These are phyloP conservation scores for Elgaria multicarinata DNA, from an alignment of 2,113 vertebrate species.

Conservation along the genomic window DNA sequence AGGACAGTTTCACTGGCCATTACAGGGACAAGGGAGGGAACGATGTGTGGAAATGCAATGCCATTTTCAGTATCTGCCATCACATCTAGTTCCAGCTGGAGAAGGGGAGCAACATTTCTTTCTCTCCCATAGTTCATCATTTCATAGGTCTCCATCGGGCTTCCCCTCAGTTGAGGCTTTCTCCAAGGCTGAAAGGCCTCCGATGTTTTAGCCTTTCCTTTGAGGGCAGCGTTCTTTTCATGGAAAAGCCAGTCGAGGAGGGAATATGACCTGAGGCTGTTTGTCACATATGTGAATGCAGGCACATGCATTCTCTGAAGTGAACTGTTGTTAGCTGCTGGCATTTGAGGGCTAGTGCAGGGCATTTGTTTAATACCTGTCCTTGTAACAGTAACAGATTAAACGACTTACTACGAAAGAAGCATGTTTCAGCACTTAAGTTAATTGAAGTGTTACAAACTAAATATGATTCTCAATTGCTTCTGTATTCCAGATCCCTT, in stretches of 20 bases:
- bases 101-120: neutral
- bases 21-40: neutral
- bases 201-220: fast-evolving
- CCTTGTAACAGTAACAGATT: slow-evolving; percentile 78
- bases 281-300: slow-evolving; percentile 57
- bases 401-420: slow-evolving; percentile 75
- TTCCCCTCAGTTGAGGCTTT: neutral
- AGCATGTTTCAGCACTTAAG: slow-evolving; percentile 80
- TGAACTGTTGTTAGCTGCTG: slow-evolving; percentile 57
- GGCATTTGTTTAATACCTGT: slow-evolving; percentile 69
- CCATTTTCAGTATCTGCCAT: neutral
- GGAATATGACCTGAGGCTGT: slow-evolving; percentile 37
- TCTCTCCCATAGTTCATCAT: neutral
- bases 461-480: slow-evolving; percentile 81
- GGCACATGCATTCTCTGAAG: slow-evolving; percentile 54
- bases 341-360: slow-evolving; percentile 29
- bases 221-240: neutral
- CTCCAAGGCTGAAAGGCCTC: neutral
- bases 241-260: neutral
- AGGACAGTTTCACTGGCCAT: neutral
- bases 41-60: neutral
- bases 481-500: slow-evolving; percentile 76
- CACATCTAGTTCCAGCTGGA: neutral
- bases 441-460: slow-evolving; percentile 83
- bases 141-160: neutral